Base-by-base conservation (phyloP, 1,140 invertebrate species). In the Centruroides sculpturatus region DNA sequence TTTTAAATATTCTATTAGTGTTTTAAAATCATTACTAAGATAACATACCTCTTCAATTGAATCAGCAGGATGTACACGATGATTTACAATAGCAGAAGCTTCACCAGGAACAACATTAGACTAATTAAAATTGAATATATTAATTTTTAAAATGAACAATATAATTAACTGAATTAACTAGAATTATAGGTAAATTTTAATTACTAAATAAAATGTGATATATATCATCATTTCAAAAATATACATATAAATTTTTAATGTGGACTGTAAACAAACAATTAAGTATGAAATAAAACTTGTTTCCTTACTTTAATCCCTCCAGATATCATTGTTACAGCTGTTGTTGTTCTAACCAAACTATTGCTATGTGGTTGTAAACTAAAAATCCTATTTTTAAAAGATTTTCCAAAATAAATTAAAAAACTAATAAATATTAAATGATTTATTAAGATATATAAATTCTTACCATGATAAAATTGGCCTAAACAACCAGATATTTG, bases 401-500 rank as follows among this genome's bases (percentile, higher is more conserved):
- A 53, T 53, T 53, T 6, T 36, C 8, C 8, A 41, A 23, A 23
- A 23, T 23, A 23, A 23, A 51, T 51, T 12, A 51, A 51, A 51
- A 51, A 51, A 51, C 12, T n/a, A 51, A 34, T 34, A 51, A 51
- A 1, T 51, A n/a, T 51, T 34, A 51, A 36, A 23, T 7, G 3
- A 6, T 23, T 5, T 53, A 53, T 23, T 1, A 5, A 36, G 23
- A 36, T 5, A 53, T 53, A 36, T 35, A 53, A 56, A 35, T 35
- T 35, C 12, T 62, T 41, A 63, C 61, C 69, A 69, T 57, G 64
- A 69, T 59, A 77, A 53, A 35, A 76, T 7, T 47, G 76, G 74
- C 61, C 69, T 68, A 69, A 82, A 81, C 4, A 82, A 66, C 80
- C 80, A 82, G 8, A 80, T 60, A 67, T 82, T 82, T 10, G 71